These are phyloP conservation scores for Urechis unicinctus DNA, from an alignment of 2,888 invertebrate species.

Conservation along the genomic window DNA sequence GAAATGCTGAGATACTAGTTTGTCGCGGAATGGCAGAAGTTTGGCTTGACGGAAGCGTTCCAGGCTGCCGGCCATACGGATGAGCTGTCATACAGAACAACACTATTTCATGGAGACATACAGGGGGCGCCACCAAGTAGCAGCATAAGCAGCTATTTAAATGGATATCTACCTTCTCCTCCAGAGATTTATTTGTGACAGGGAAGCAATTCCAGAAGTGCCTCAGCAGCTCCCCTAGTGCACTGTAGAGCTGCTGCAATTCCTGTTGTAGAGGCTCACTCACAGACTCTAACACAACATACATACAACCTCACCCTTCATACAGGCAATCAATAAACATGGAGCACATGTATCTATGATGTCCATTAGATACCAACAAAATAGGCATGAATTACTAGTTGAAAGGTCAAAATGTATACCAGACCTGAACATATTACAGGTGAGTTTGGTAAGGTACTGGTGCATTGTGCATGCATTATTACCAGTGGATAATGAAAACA, in stretches of 20 bases:
- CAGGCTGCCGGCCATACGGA: slow-evolving; percentile 83
- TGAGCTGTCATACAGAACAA: slow-evolving; percentile 56
- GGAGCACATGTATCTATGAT: no score
- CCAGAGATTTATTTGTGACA: slow-evolving; percentile 66
- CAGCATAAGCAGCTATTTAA: neutral
- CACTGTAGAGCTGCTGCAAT: slow-evolving; percentile 75
- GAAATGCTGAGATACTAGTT: slow-evolving; percentile 40
- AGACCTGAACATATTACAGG: no score
- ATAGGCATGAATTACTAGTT: no score
- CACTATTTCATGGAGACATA: slow-evolving; percentile 1
- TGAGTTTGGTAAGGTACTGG: no score
- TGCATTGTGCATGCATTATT: no score
- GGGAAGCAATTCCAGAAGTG: slow-evolving; percentile 95
- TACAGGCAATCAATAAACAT: no score
- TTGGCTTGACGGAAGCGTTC: slow-evolving; percentile 81
- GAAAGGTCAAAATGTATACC: no score
- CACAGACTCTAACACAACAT: no score
- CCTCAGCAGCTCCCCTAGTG: slow-evolving; percentile 78
- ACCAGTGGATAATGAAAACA: no score
- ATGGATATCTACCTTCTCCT: slow-evolving; percentile 56
- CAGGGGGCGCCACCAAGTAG: neutral
- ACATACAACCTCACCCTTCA: no score
- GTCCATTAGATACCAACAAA: no score
- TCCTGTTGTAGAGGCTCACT: slow-evolving; percentile 79
- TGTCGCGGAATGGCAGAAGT: slow-evolving; percentile 54